These are phyloP conservation scores for Butorides virescens DNA, from an alignment of 2,113 vertebrate species.

Conservation along the genomic window DNA sequence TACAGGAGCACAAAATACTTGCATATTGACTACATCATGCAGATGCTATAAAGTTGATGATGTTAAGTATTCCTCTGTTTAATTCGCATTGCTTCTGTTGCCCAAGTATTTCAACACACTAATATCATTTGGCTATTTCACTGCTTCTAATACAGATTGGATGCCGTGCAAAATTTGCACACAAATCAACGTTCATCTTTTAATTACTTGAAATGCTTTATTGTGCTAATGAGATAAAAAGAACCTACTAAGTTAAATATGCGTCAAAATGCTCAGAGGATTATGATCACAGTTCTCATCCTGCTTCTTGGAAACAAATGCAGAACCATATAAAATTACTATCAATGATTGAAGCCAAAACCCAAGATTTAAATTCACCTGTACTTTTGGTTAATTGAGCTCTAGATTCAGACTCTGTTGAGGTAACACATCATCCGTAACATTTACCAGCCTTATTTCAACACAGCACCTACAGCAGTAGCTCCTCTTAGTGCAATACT, in stretches of 20 bases:
- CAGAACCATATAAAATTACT: neutral
- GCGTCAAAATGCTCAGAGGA: neutral
- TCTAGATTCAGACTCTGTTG: neutral
- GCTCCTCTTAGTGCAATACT: neutral
- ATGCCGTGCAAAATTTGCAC: neutral
- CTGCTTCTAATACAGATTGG: neutral
- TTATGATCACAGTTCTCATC: neutral
- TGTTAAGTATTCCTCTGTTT: slow-evolving; percentile 1
- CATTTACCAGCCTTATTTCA: neutral
- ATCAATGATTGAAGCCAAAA: neutral
- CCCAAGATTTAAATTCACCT: neutral
- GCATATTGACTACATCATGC: neutral
- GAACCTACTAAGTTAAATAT: neutral
- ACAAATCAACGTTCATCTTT: neutral
- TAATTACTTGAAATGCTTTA: neutral
- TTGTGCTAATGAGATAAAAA: neutral
- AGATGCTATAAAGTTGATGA: neutral
- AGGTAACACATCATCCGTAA: neutral
- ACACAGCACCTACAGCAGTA: neutral
- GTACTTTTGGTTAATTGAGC: neutral
- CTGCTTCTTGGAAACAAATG: neutral
- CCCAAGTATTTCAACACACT: neutral
- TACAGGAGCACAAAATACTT: neutral
- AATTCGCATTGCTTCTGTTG: neutral
- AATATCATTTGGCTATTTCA: neutral